phyloP scores from a whole-genome alignment of 2,797 vertebrate genomes.

The Argyrosomus regius region DNA sequence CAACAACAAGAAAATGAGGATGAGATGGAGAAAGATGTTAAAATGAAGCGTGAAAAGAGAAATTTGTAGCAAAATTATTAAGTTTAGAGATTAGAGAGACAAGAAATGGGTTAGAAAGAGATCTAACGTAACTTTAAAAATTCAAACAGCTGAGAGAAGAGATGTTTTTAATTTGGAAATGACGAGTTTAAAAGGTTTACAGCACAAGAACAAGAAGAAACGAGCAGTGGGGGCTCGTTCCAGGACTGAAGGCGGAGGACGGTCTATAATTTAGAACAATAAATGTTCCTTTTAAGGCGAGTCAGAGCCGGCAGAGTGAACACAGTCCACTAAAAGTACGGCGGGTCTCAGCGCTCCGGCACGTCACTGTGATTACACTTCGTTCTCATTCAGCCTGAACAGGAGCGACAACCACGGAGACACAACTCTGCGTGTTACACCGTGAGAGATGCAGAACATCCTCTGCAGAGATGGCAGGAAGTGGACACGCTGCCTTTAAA shows the following conservation, averaged over 20 bases:
- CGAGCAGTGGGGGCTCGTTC: not conserved
- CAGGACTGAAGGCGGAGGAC: not conserved
- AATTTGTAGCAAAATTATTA: too few relatives aligned
- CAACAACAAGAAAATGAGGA: not conserved
- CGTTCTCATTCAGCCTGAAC: conserved; percentile 40
- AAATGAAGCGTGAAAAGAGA: not conserved
- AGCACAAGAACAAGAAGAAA: too few relatives aligned
- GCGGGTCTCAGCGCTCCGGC: conserved; percentile 26
- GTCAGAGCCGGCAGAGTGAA: not conserved
- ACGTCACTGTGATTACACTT: conserved; percentile 53
- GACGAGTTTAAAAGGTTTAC: too few relatives aligned
- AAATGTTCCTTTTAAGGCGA: not conserved
- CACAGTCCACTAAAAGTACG: conserved; percentile 19
- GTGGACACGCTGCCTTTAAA: conserved; percentile 1
- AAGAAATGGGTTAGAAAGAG: too few relatives aligned
- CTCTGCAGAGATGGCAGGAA: conserved; percentile 33
- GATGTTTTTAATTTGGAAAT: too few relatives aligned
- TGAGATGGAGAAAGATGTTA: not conserved
- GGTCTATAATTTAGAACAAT: not conserved
- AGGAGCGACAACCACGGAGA: conserved; percentile 48
- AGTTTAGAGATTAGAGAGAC: too few relatives aligned
- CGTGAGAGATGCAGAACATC: conserved; percentile 59
- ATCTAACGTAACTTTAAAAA: too few relatives aligned
- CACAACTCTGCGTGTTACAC: conserved; percentile 30
- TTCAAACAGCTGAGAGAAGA: too few relatives aligned